Base-by-base conservation (phyloP, 1,140 invertebrate species). In the Diabrotica undecimpunctata region DNA sequence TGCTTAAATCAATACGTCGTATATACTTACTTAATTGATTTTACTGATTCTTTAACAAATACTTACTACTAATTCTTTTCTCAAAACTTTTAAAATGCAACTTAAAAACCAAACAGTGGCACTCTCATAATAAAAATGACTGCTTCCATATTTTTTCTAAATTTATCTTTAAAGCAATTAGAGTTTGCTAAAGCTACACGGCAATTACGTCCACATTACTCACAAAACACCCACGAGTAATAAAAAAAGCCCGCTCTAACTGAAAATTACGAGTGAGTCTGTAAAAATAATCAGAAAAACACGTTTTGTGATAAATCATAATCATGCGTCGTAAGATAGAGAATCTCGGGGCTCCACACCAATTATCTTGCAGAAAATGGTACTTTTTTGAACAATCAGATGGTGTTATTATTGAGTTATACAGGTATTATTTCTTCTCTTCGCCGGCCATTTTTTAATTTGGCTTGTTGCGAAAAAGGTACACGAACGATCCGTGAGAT, bases 391-490 rank as follows among this genome's bases (percentile, higher is more conserved):
- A 35, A 46, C 64, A 50, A 65, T 65, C 64, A 65, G 51, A 65
- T 60, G 64, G 57, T 59, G 56, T 58, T 65, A 65, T 65, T 65
- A 65, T 65, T 65, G 64, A 65, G 57, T 65, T 65, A 60, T 65
- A 56, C 54, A 57, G 41, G 53, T 64, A 64, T 56, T 56, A 64
- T 64, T 64, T 64, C 54, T 25, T 54, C 36, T 57, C 37, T 57
- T 57, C 13, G 62, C 54, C 46, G 54, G 62, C 39, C 54, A 64
- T 56, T 64, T 64, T 64, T 56, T 55, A 64, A 56, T 64, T 62
- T 56, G 38, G 14, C 25, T 41, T n/a, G 62, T 41, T 61, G 35
- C 59, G 50, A 61, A 41, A 46, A 46, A 37, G 56, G 59, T 51
- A 46, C 25, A 61, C 50, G 41, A 61, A 61, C 59, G 41, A 61